Percentiles rank a stretch among this genome's conserved stretches.
phyloP scores from a whole-genome alignment of 2,113 vertebrate species.

The Thinocorus orbignyianus region DNA sequence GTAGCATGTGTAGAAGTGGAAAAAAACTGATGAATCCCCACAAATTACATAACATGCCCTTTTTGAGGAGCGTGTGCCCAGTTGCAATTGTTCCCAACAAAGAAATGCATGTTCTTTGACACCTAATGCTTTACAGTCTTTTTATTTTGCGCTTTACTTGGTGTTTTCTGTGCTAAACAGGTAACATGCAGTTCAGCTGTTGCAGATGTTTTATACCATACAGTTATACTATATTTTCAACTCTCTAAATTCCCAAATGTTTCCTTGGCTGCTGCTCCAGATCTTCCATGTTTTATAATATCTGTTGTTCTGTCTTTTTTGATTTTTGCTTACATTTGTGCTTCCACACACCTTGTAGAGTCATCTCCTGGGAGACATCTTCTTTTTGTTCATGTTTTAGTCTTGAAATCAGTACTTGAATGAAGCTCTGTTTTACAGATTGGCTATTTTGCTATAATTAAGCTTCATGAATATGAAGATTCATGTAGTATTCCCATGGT shows the following conservation, averaged over 20 bases:
- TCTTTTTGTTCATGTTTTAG: constrained; percentile 70
- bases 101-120: neutral
- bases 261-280: neutral
- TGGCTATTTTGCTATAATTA: constrained; percentile 79
- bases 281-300: constrained; percentile 16
- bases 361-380: constrained; percentile 58
- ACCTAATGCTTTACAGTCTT: neutral
- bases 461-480: constrained; percentile 80
- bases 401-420: constrained; percentile 69
- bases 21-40: neutral
- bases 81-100: neutral
- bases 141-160: neutral
- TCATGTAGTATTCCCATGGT: constrained; percentile 62
- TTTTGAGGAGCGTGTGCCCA: neutral
- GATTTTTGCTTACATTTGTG: constrained; percentile 34
- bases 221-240: neutral
- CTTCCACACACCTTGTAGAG: constrained; percentile 2
- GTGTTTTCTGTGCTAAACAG: neutral
- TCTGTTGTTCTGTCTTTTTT: constrained; percentile 32
- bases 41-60: neutral
- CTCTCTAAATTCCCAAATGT: neutral
- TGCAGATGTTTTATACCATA: neutral
- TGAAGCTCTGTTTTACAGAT: constrained; percentile 72
- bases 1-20: neutral
- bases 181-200: neutral